Conservation (phyloP, 2,113 vertebrate genomes). For the Tachysurus fulvidraco region DNA sequence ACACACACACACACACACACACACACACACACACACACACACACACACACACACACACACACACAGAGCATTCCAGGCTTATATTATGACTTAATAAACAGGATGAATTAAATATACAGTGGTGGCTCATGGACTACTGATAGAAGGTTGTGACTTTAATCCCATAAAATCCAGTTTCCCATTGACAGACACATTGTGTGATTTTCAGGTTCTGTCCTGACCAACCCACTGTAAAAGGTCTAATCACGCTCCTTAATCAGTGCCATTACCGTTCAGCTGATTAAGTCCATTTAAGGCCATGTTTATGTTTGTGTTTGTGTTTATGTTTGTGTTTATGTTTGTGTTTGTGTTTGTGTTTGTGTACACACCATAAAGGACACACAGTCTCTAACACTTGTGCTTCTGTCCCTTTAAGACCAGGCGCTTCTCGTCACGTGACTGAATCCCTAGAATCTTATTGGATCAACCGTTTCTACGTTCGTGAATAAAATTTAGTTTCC, state of each 20-base stretch:
- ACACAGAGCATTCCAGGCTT: background rate
- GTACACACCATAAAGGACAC: background rate
- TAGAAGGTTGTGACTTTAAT: background rate
- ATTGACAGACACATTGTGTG: background rate
- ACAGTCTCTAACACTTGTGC: background rate
- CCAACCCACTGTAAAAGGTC: background rate
- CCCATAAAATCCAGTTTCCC: background rate
- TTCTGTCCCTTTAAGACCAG: background rate
- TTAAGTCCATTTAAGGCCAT: background rate
- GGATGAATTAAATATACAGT: background rate
- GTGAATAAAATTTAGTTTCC: background rate
- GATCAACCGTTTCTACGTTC: background rate
- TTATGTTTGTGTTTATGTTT: too few relatives aligned
- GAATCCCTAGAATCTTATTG: background rate
- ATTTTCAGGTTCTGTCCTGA: background rate
- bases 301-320: too few relatives aligned
- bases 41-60: background rate
- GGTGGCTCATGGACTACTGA: background rate
- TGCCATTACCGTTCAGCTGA: background rate
- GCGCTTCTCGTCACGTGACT: background rate
- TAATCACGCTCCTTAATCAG: background rate
- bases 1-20: background rate
- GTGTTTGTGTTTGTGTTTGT: background rate
- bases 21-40: background rate
- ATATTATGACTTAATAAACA: background rate